Base-by-base conservation (phyloP, 1,140 invertebrate genomes). In the Drosophila elegans region DNA sequence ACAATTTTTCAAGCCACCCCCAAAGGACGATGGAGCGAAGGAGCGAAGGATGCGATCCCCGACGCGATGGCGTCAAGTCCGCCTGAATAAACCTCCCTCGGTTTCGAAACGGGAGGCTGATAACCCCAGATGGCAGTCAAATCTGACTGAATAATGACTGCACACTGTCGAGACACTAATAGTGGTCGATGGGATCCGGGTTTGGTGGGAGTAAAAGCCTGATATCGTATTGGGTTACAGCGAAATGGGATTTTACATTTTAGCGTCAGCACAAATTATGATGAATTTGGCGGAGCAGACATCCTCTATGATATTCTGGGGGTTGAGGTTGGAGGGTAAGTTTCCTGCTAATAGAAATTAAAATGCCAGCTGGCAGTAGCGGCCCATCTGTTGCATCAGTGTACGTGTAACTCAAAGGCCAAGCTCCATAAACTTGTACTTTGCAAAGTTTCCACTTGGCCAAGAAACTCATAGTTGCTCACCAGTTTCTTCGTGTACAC, bases 101-200 rank as follows among this genome's bases (percentile, higher is more conserved):
- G 38, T 6, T 61, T 12, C 64, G 77, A 10, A 25, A 46, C n/a
- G 39, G 53, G 46, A 41, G 48, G 32, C 73, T 68, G 74, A 75
- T 67, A 68, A 77, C 63, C 63, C 52, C 63, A 59, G 61, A 56
- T 60, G 62, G 60, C 48, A 59, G 60, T 75, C 64, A 72, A 78
- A 81, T 72, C 74, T 79, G 83, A 83, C 85, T 86, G 83, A 86
- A 88, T 88, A 86, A 86, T 88, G 83, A 86, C 55, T 73, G 46
- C 45, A 68, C 54, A 82, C 61, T 55, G 57, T 56, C 21, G 56
- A 55, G 73, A 59, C 82, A 78, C 73, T 78, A 80, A 85, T 78
- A 81, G 74, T 73, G 77, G 64, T 61, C 46, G 80, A 71, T 67
- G 74, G 54, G 54, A 25, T 46, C 57, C 32, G 5, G 11, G 4